phyloP scores from a whole-genome alignment of 2,797 vertebrate species.

The Podarcis lilfordi region DNA sequence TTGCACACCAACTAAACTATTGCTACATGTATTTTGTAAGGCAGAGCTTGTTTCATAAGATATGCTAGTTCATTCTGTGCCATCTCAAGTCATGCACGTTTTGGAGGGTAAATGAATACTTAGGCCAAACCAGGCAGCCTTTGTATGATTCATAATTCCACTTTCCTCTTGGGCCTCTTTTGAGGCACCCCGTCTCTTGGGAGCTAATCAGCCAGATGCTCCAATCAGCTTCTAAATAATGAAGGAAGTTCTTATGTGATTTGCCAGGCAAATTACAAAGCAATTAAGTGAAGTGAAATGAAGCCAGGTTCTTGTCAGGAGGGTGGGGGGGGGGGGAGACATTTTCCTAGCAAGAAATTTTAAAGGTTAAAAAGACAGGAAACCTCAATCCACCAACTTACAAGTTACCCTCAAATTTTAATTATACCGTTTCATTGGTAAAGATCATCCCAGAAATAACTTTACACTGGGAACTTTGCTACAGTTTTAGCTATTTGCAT shows the following conservation, averaged over 20 bases:
- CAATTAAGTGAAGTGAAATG: constrained; percentile 25
- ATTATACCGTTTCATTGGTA: background rate
- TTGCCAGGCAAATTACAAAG: constrained; percentile 30
- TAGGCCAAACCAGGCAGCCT: background rate
- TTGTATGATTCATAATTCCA: constrained; percentile 9
- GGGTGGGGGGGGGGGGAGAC: background rate
- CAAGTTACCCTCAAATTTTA: background rate
- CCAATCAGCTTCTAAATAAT: constrained; percentile 28
- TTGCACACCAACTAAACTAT: background rate
- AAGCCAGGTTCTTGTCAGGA: constrained; percentile 9
- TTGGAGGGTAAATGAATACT: background rate
- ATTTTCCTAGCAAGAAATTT: constrained; percentile 12
- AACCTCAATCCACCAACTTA: background rate
- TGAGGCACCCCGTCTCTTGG: constrained; percentile 7
- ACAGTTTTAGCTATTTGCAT: background rate
- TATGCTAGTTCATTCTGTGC: background rate
- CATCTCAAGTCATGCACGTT: background rate
- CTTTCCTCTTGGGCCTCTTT: constrained; percentile 2
- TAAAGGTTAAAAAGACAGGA: constrained; percentile 3
- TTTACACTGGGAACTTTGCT: background rate
- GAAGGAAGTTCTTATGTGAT: constrained; percentile 18
- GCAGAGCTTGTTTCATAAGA: background rate
- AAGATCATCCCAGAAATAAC: background rate
- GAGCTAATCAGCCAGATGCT: constrained; percentile 31
- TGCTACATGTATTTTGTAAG: background rate